These are phyloP conservation scores for Atherinomorus stipes DNA, from an alignment of 2,113 vertebrate species.

Conservation along the genomic window DNA sequence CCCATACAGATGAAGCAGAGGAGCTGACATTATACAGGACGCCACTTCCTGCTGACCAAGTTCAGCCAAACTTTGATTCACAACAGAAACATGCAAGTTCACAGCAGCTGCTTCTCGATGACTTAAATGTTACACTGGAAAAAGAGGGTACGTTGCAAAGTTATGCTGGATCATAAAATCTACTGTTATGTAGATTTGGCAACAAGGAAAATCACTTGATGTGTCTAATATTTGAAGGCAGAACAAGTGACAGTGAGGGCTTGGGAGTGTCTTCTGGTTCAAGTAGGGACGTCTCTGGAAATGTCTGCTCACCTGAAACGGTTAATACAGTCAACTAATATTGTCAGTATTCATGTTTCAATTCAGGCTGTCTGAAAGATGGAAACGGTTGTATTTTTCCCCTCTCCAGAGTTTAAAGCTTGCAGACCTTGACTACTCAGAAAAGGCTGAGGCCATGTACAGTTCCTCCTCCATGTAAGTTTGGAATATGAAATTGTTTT, in stretches of 20 bases:
- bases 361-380: background rate
- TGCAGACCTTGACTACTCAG: conserved; percentile 63
- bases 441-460: conserved; percentile 17
- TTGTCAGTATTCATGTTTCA: background rate
- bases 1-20: conserved; percentile 54
- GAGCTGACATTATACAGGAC: conserved; percentile 24
- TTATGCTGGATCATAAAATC: background rate
- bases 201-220: background rate
- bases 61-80: conserved; percentile 36
- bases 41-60: conserved; percentile 13
- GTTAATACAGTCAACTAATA: conserved; percentile 36
- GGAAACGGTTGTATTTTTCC: conserved; percentile 9
- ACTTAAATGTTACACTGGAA: conserved; percentile 50
- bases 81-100: conserved; percentile 18
- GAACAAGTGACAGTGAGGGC: conserved; percentile 21
- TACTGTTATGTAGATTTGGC: background rate
- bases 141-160: conserved; percentile 57
- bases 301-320: conserved; percentile 33
- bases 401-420: conserved; percentile 76
- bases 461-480: conserved; percentile 69
- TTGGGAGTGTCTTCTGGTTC: conserved; percentile 37
- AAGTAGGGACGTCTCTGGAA: conserved; percentile 25
- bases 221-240: conserved; percentile 47
- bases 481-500: background rate
- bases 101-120: conserved; percentile 5